Percentiles rank a stretch among this genome's conserved stretches.
These are phyloP conservation scores for Gymnocheta viridis DNA, from an alignment of 2,888 invertebrate species.

Conservation along the genomic window DNA sequence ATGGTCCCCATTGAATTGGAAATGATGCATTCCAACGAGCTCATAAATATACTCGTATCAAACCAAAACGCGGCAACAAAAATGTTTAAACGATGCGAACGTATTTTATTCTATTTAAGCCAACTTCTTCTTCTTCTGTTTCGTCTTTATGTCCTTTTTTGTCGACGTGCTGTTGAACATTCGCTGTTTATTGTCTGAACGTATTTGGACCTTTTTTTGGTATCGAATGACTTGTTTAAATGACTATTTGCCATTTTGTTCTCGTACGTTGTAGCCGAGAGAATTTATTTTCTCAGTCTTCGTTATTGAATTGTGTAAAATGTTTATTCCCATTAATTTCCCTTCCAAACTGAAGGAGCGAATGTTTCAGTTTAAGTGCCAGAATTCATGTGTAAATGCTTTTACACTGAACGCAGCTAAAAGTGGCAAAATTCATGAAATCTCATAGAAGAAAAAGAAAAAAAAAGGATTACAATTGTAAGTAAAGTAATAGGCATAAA, in stretches of 20 bases:
- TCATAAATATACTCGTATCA: neutral
- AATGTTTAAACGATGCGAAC: constrained; percentile 1
- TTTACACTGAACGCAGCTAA: neutral
- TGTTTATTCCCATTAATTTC: neutral
- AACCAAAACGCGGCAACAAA: neutral
- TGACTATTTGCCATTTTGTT: constrained; percentile 60
- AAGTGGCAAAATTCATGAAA: neutral
- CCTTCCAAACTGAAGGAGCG: neutral
- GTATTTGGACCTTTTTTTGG: constrained; percentile 29
- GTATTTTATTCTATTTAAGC: constrained; percentile 12
- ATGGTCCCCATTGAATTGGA: constrained; percentile 54
- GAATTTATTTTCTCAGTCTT: neutral
- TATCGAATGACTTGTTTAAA: constrained; percentile 38
- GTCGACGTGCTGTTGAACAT: neutral
- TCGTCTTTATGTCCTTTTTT: constrained; percentile 14
- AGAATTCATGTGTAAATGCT: neutral
- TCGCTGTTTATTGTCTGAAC: neutral
- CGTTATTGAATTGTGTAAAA: neutral
- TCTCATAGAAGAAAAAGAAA: too few species aligned
- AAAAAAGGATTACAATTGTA: neutral
- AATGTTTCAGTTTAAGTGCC: neutral
- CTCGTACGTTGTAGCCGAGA: neutral
- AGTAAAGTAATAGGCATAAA: neutral
- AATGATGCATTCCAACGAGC: constrained; percentile 18
- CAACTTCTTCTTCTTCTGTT: neutral